Evolutionary conservation across 2,888 invertebrate genomes (phyloP), one percentile per base, ranked within the genome.

Genomic region (Troides helena): DNA sequence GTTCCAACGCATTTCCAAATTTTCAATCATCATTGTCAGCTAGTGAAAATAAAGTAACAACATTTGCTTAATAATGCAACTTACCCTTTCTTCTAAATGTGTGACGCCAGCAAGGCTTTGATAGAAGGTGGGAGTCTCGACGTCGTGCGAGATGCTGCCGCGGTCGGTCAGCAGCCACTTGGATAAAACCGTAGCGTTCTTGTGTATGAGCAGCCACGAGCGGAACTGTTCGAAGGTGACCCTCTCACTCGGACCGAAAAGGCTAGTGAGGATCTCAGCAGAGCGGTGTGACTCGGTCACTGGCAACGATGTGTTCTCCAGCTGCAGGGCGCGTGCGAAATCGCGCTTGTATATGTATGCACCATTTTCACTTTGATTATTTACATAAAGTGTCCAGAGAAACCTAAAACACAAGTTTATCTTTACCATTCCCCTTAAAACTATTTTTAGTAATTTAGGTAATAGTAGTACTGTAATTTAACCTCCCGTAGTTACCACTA

Each of bases 91-190:
- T 76, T 96, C 96, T 68, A 96, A 93, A 90, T 98, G 98, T 30
- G 98, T 98, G 50, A 98, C 98, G 50, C 98, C 98, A 58, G 98
- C 97, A 72, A 98, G 92, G 67, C 98, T 98, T 85, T 98, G 98
- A 86, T 98, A 98, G 83, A 98, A 98, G 0, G 98, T 98, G 0
- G 96, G 96, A 1, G 97, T 97, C 85, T 98, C 97, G 81, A 96
- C 89, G 80, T 98, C 97, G 72, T 96, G 96, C 61, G 96, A 95
- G 7, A 97, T 92, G 65, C 95, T 95, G 60, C 96, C 95, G 77
- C 94, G 94, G 77, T 96, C 96, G 2, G 95, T 94, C 25, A 98
- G 86, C 73, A 98, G 88, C 98, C 98, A 98, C 78, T 95, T 95
- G 1, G 96, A 96, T 18, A 97, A 86, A 23, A 96, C 95, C 0